A percentile compares a stretch with the other conserved stretches of the same genome.
These are phyloP conservation scores for Picus viridis DNA, from an alignment of 2,797 vertebrate species.

Conservation along the genomic window DNA sequence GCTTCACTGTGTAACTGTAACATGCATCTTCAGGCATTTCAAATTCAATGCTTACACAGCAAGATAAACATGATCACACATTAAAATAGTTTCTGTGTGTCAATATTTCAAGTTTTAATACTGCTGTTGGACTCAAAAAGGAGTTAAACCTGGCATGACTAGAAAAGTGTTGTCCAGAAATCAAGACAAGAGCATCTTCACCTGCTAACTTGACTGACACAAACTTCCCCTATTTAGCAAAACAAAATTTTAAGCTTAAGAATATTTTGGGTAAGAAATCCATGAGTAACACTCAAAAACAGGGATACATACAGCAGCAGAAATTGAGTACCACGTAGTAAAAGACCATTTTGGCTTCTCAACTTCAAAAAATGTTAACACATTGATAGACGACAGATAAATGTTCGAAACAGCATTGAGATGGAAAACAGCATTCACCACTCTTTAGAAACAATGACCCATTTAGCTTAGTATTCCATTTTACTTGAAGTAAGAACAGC, in stretches of 20 bases:
- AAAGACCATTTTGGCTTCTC: background rate
- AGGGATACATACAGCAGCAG: background rate
- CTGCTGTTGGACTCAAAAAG: background rate
- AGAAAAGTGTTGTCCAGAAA: background rate
- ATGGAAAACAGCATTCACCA: background rate
- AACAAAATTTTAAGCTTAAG: background rate
- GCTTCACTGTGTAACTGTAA: background rate
- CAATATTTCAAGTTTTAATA: background rate
- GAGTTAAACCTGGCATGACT: background rate
- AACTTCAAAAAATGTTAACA: background rate
- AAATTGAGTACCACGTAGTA: background rate
- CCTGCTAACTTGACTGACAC: background rate
- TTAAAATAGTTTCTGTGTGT: background rate
- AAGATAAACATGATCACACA: background rate
- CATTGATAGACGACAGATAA: background rate
- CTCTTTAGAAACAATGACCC: background rate
- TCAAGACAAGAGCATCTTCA: rapidly evolving
- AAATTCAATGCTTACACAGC: background rate
- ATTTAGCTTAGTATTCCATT: background rate
- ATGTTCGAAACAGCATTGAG: background rate
- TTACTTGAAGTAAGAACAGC: background rate
- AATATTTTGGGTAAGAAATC: background rate
- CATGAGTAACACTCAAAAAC: background rate
- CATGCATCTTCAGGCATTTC: background rate
- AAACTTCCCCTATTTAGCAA: background rate